A percentile compares a stretch with the other conserved stretches of the same genome.
Evolutionary conservation across 2,888 invertebrate species (phyloP).

Genomic region (Chaitophorus viminalis): DNA sequence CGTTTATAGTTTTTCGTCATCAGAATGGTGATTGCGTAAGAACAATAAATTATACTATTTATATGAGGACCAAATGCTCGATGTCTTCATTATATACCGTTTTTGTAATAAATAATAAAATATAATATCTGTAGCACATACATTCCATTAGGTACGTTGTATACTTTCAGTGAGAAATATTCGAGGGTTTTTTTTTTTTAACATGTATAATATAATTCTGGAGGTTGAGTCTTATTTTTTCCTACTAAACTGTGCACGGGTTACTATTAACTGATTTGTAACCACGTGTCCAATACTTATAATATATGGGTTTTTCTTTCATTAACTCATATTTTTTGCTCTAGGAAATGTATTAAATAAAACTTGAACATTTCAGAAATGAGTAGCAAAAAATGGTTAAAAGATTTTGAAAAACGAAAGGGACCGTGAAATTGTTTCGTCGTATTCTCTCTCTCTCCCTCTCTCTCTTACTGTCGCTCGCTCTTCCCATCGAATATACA

Average conservation of each 20-base stretch:
- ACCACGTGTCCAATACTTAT: not conserved
- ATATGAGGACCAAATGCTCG: no score
- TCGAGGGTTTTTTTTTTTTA: no score
- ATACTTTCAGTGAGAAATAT: no score
- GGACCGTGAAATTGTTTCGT: constrained; percentile 56
- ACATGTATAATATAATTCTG: no score
- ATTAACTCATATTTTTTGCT: constrained; percentile 37
- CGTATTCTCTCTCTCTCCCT: not conserved
- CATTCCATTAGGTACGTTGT: no score
- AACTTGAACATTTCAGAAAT: not conserved
- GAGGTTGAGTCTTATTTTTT: no score
- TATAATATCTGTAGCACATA: no score
- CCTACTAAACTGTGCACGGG: not conserved
- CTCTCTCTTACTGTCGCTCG: not conserved
- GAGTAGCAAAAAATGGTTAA: constrained; percentile 34
- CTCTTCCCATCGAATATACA: not conserved
- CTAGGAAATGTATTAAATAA: not conserved
- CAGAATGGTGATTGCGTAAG: no score
- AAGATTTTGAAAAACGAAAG: constrained; percentile 47
- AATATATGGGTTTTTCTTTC: constrained; percentile 20
- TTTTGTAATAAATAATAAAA: no score
- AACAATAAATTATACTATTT: no score
- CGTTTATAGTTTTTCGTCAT: no score
- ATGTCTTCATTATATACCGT: no score
- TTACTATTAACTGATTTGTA: not conserved